These are phyloP conservation scores for Therioaphis trifolii DNA, from an alignment of 2,888 invertebrate genomes.

Conservation along the genomic window DNA sequence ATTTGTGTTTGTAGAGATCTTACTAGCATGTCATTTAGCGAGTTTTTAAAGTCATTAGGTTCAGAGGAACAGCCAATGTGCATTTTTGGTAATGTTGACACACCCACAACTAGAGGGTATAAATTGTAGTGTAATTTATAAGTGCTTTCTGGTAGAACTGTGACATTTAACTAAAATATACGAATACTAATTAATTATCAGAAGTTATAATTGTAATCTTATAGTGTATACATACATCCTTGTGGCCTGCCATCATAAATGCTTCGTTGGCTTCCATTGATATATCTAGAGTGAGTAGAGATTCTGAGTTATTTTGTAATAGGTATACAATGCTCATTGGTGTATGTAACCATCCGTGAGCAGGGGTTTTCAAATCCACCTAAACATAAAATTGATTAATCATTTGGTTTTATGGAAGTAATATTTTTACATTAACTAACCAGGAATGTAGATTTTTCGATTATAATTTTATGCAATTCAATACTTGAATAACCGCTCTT, in stretches of 20 bases:
- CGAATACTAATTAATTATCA: neutral
- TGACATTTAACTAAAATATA: slow-evolving; percentile 69
- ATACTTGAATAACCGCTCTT: slow-evolving; percentile 70
- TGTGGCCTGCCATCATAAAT: slow-evolving; percentile 95
- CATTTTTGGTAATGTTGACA: slow-evolving; percentile 76
- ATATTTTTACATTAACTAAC: slow-evolving; percentile 71
- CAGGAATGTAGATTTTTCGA: slow-evolving; percentile 68
- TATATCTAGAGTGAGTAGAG: slow-evolving; percentile 79
- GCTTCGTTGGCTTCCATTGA: slow-evolving; percentile 86
- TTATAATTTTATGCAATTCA: slow-evolving; percentile 46
- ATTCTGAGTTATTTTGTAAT: slow-evolving; percentile 78
- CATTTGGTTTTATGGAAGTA: slow-evolving; percentile 70
- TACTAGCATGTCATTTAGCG: slow-evolving; percentile 71
- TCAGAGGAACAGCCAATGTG: slow-evolving; percentile 50
- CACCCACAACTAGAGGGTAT: slow-evolving; percentile 81
- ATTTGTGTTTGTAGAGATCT: slow-evolving; percentile 76
- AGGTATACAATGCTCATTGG: slow-evolving; percentile 79
- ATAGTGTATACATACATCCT: slow-evolving; percentile 75
- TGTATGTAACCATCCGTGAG: slow-evolving; percentile 79
- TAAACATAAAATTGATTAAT: slow-evolving; percentile 65
- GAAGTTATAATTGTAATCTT: too few relatives aligned
- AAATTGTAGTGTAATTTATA: slow-evolving; percentile 80
- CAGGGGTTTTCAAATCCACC: slow-evolving; percentile 72
- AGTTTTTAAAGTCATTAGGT: slow-evolving; percentile 45
- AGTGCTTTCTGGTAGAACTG: slow-evolving; percentile 73